Evolutionary conservation across 2,113 vertebrate genomes (phyloP).

Genomic region (Plestiodon gilberti): DNA sequence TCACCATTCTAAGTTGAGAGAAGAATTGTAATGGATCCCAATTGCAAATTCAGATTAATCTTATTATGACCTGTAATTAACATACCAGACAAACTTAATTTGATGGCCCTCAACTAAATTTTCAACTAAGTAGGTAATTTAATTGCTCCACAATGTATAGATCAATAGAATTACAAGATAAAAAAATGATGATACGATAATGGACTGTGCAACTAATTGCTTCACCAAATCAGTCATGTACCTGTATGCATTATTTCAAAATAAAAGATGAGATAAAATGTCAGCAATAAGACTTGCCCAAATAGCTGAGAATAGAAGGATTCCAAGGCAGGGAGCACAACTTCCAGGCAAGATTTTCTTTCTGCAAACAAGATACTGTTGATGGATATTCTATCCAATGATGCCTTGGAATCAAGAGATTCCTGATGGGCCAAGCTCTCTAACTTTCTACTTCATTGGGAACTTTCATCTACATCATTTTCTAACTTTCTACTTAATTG

Average conservation of each 20-base stretch:
- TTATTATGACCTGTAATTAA: constrained; percentile 75
- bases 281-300: background rate
- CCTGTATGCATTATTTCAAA: background rate
- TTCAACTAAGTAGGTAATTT: constrained; percentile 68
- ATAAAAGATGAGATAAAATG: background rate
- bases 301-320: background rate
- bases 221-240: constrained; percentile 20
- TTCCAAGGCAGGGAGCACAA: background rate
- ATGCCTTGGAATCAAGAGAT: no score
- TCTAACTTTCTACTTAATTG: no score
- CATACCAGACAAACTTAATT: constrained; percentile 71
- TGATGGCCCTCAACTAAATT: constrained; percentile 64
- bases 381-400: no score
- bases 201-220: constrained; percentile 57
- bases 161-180: constrained; percentile 67
- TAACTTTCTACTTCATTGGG: no score
- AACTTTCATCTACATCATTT: no score
- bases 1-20: constrained; percentile 75
- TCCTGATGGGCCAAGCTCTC: no score
- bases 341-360: background rate
- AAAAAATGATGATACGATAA: constrained; percentile 61
- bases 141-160: constrained; percentile 69
- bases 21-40: constrained; percentile 74
- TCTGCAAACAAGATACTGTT: background rate
- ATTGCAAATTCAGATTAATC: constrained; percentile 76